Conservation (phyloP, 2,888 invertebrate species). For the Euplagia quadripunctaria region DNA sequence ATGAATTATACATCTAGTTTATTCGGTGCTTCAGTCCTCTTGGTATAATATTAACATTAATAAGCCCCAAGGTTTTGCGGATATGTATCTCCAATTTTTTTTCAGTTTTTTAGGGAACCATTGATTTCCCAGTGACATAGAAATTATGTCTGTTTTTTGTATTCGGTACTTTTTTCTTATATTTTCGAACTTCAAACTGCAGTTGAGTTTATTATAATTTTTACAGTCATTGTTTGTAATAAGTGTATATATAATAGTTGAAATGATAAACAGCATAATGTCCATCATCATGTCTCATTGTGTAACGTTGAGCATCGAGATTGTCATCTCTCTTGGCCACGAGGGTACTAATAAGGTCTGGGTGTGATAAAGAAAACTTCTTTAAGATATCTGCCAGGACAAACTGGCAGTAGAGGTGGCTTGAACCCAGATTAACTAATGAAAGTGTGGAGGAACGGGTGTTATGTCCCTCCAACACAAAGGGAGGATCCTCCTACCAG, state of each 20-base stretch:
- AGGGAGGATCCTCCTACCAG: too few species aligned
- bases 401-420: neutral
- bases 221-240: neutral
- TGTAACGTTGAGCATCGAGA: too few species aligned
- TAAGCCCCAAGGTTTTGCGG: slow-evolving; percentile 63
- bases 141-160: slow-evolving; percentile 29
- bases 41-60: slow-evolving; percentile 78
- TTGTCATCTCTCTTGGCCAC: too few species aligned
- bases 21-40: slow-evolving; percentile 55
- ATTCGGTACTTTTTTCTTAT: neutral
- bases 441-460: too few species aligned
- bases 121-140: slow-evolving; percentile 43
- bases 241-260: neutral
- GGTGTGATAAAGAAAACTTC: neutral
- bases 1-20: slow-evolving; percentile 72
- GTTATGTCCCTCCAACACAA: too few species aligned
- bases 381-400: neutral
- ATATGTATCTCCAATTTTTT: slow-evolving; percentile 41
- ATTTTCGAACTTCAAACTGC: neutral
- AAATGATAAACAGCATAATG: too few species aligned
- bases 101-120: slow-evolving; percentile 31
- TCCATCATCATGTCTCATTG: too few species aligned
- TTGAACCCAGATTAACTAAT: too few species aligned
- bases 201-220: neutral
- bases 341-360: neutral